Percentiles rank a stretch among this genome's conserved stretches.
Evolutionary conservation across 2,888 invertebrate genomes (phyloP).

Genomic region (Incurvaria masculella): DNA sequence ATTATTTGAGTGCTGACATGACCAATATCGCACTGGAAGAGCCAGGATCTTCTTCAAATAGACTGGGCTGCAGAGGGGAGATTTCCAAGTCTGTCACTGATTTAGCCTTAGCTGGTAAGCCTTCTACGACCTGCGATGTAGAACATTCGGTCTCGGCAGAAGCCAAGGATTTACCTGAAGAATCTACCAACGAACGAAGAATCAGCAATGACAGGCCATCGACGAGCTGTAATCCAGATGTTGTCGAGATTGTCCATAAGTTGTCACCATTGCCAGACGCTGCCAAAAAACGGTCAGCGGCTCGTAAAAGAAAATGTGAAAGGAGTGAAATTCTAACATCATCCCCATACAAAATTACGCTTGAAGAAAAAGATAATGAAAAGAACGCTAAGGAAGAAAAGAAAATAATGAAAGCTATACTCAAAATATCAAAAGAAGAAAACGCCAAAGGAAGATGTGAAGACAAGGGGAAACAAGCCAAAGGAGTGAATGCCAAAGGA

Average conservation of each 20-base stretch:
- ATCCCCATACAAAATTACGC: no score
- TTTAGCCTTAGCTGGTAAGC: neutral
- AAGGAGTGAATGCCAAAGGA: neutral
- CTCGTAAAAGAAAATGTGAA: no score
- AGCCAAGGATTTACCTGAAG: neutral
- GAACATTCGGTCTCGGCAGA: neutral
- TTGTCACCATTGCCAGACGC: constrained; percentile 8
- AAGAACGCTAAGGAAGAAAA: no score
- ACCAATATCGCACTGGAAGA: constrained; percentile 6
- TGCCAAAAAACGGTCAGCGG: no score
- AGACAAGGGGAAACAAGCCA: neutral
- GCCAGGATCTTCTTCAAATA: constrained; percentile 1
- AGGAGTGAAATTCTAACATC: no score
- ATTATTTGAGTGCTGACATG: constrained; percentile 7
- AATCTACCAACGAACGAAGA: neutral
- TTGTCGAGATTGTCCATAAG: no score
- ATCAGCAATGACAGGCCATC: neutral
- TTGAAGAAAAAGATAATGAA: no score
- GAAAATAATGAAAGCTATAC: no score
- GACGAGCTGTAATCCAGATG: neutral
- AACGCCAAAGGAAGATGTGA: constrained; percentile 3
- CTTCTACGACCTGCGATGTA: no score
- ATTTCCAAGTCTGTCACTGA: neutral
- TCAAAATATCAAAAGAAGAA: no score
- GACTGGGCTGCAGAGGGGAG: neutral